These are phyloP conservation scores for Archips crataeganus DNA, from an alignment of 2,888 invertebrate species.

Conservation along the genomic window DNA sequence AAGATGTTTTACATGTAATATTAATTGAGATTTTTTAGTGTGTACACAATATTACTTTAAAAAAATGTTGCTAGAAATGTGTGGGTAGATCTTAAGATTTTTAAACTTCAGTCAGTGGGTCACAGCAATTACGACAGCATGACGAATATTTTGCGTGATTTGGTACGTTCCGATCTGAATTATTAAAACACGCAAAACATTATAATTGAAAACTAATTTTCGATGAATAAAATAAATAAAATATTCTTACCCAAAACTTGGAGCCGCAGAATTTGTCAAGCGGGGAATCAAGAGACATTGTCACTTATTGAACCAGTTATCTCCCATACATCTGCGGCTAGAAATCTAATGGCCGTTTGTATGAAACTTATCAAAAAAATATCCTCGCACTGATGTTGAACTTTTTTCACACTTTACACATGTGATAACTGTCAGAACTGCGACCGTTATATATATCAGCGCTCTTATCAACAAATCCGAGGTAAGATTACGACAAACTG, in stretches of 20 bases:
- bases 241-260: slow-evolving; percentile 90
- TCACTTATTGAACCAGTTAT: slow-evolving; percentile 60
- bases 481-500: slow-evolving; percentile 19
- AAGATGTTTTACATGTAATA: too few species aligned
- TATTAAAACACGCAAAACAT: neutral
- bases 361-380: slow-evolving; percentile 38
- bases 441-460: slow-evolving; percentile 35
- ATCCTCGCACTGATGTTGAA: slow-evolving; percentile 34
- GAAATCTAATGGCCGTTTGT: slow-evolving; percentile 31
- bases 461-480: slow-evolving; percentile 24
- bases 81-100: slow-evolving; percentile 9
- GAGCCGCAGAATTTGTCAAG: slow-evolving; percentile 93
- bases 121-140: neutral
- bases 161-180: neutral
- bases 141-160: neutral
- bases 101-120: slow-evolving; percentile 11
- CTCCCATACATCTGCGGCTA: slow-evolving; percentile 33
- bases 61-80: neutral
- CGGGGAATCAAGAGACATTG: slow-evolving; percentile 83
- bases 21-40: too few species aligned
- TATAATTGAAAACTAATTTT: neutral
- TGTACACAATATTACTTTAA: neutral
- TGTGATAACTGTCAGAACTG: slow-evolving; percentile 37
- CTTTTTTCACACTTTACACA: slow-evolving; percentile 39
- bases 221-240: neutral